A percentile compares a stretch with the other conserved stretches of the same genome.
Evolutionary conservation across 1,140 invertebrate species (phyloP).

Genomic region (Pseudomyrmex pallidus): DNA sequence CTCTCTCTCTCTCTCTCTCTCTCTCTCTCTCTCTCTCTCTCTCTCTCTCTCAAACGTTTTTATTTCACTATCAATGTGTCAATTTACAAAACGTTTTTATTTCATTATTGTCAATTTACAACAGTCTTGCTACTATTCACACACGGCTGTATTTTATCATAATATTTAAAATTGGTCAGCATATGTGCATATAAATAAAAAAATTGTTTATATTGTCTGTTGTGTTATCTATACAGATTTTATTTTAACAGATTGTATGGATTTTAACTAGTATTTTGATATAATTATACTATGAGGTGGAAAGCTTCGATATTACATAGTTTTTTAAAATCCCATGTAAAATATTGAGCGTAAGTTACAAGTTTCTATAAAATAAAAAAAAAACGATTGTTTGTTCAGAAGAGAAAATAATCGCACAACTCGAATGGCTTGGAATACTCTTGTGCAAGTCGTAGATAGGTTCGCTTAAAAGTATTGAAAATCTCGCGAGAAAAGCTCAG

Average conservation of each 20-base stretch:
- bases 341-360: slow-evolving; percentile 5
- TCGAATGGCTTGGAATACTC: not conserved
- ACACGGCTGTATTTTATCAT: no score
- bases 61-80: no score
- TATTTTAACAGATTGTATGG: no score
- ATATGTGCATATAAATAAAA: not conserved
- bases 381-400: not conserved
- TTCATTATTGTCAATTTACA: no score
- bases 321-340: not conserved
- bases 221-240: no score
- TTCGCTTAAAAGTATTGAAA: slow-evolving; percentile 42
- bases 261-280: not conserved
- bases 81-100: no score
- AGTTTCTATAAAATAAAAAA: not conserved
- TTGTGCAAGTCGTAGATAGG: not conserved
- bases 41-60: no score
- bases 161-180: not conserved
- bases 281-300: not conserved
- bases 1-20: no score
- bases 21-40: no score
- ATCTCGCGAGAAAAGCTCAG: slow-evolving; percentile 31
- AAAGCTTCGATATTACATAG: not conserved
- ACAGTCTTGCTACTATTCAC: not conserved
- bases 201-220: no score
- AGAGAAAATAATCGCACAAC: not conserved